A percentile compares a stretch with the other conserved stretches of the same genome.
phyloP scores from a whole-genome alignment of 53 echinoderm and acorn worm genomes.

The Hippasteria phrygiana region DNA sequence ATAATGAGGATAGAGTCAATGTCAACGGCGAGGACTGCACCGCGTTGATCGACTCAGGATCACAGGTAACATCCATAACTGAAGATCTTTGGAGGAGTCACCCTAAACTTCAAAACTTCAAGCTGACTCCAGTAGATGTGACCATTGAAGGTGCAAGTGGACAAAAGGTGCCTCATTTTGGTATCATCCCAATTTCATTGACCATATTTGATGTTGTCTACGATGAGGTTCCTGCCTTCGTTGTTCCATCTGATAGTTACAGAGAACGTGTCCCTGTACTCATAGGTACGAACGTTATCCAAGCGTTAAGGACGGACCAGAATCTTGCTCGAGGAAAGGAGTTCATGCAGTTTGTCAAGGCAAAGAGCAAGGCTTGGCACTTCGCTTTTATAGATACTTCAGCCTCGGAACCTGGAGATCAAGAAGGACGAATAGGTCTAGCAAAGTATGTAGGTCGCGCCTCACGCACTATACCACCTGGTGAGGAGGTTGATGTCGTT shows the following conservation, averaged over 20 bases:
- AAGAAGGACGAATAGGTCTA: constrained; percentile 2
- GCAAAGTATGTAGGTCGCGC: constrained; percentile 19
- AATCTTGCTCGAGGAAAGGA: background rate
- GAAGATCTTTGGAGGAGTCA: constrained; percentile 40
- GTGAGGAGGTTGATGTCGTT: constrained; percentile 10
- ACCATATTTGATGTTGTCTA: constrained; percentile 15
- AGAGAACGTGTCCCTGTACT: constrained; percentile 40
- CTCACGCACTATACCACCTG: background rate
- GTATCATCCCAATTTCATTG: constrained; percentile 29
- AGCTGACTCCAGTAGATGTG: constrained; percentile 8
- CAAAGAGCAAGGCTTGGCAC: constrained; percentile 22
- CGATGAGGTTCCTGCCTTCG: constrained; percentile 43
- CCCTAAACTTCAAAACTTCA: background rate
- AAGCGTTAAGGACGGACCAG: constrained; percentile 29
- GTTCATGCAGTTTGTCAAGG: constrained; percentile 1
- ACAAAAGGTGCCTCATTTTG: constrained; percentile 26
- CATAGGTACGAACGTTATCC: constrained; percentile 65
- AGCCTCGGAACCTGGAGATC: constrained; percentile 15
- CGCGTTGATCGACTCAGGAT: constrained; percentile 60
- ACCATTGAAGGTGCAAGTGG: constrained; percentile 43
- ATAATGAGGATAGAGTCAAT: constrained; percentile 1
- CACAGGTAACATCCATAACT: constrained; percentile 51
- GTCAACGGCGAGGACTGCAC: constrained; percentile 25
- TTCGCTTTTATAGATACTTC: constrained; percentile 23
- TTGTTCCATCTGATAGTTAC: constrained; percentile 56